Percentiles rank a stretch among this genome's conserved stretches.
phyloP scores from a whole-genome alignment of 30 jellyfish, hydroid and myxozoan genomes.

The Clytia hemisphaerica region DNA sequence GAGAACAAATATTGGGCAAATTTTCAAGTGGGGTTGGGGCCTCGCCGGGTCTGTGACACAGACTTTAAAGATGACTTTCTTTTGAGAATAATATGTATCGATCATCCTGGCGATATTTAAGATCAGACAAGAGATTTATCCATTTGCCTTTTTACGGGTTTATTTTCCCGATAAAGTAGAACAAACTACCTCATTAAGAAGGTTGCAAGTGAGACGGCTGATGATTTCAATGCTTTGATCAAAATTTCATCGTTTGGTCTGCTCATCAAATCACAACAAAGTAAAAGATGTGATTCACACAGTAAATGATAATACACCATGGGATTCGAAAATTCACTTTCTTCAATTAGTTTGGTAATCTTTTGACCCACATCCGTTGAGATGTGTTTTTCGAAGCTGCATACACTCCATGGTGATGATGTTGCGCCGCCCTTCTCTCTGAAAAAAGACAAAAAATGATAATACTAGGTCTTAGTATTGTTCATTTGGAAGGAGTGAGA shows the following conservation, averaged over 20 bases:
- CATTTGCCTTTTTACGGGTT: too few relatives aligned
- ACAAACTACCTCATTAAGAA: constrained; percentile 61
- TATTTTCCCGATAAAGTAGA: not conserved
- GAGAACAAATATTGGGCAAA: too few relatives aligned
- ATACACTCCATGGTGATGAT: constrained; percentile 90
- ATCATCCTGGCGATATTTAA: too few relatives aligned
- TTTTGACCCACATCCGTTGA: constrained; percentile 46
- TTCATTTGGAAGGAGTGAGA: too few relatives aligned
- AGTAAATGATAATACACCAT: constrained; percentile 63
- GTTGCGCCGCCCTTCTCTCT: constrained; percentile 62
- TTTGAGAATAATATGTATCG: too few relatives aligned
- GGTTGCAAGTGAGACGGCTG: constrained; percentile 68
- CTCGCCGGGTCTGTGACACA: too few relatives aligned
- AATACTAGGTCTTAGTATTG: too few relatives aligned
- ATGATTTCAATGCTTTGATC: constrained; percentile 22
- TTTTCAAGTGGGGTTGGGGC: too few relatives aligned
- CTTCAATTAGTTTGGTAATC: constrained; percentile 63
- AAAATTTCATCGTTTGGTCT: constrained; percentile 19
- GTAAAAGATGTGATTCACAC: constrained; percentile 63
- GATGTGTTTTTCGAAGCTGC: constrained; percentile 49
- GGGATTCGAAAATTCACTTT: constrained; percentile 86
- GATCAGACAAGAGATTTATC: too few relatives aligned
- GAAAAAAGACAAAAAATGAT: too few relatives aligned
- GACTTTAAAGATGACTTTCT: too few relatives aligned
- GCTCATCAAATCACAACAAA: constrained; percentile 43